A percentile compares a stretch with the other conserved stretches of the same genome.
Evolutionary conservation across 2,113 vertebrate genomes (phyloP).

Genomic region (Rattus norvegicus): DNA sequence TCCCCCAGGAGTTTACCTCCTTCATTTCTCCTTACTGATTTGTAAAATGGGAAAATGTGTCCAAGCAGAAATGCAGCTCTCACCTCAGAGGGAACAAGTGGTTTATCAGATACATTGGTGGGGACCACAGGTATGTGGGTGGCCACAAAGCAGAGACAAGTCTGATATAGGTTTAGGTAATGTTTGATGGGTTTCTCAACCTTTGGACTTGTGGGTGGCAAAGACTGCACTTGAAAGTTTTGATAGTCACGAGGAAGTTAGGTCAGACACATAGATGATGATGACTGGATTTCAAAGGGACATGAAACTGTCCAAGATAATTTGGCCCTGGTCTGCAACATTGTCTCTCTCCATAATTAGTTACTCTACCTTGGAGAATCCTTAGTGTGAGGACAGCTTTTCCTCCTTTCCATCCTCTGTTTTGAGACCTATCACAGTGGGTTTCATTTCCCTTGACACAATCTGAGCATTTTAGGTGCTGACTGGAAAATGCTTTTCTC

Average conservation of each 20-base stretch:
- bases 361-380: background rate
- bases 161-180: too few species aligned
- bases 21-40: slow-evolving; percentile 24
- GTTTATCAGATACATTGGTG: background rate
- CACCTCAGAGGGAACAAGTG: background rate
- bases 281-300: background rate
- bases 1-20: background rate
- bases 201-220: background rate
- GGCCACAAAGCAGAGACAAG: background rate
- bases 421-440: background rate
- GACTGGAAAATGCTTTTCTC: slow-evolving; percentile 44
- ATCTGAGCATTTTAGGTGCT: background rate
- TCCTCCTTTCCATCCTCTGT: background rate
- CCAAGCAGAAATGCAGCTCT: background rate
- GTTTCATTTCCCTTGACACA: background rate
- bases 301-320: background rate
- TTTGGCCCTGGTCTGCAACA: background rate
- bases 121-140: background rate
- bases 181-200: background rate
- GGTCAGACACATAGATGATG: background rate
- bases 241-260: background rate
- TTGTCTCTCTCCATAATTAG: background rate
- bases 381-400: background rate
- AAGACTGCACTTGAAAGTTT: background rate
- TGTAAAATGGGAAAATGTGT: background rate